Conservation (phyloP, 1,140 invertebrate genomes). For the Halotydeus destructor region DNA sequence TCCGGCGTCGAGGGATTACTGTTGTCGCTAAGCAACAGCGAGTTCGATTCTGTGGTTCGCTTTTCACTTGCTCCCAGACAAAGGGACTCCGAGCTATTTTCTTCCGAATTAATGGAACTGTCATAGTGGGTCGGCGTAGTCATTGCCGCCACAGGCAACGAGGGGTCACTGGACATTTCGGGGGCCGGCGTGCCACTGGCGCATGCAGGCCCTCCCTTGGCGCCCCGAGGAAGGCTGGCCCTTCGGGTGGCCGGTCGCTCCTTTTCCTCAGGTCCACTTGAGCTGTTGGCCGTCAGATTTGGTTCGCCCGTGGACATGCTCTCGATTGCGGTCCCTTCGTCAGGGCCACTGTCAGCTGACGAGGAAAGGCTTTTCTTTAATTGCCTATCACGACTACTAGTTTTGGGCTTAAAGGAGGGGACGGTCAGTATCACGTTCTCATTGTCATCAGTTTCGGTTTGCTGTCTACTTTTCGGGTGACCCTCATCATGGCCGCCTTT, state of each 20-base stretch:
- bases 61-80: conserved; percentile 1
- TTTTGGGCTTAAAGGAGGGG: conserved; percentile 59
- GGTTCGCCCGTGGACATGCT: background rate
- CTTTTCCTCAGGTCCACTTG: background rate
- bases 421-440: conserved; percentile 59
- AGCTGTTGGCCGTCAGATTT: background rate
- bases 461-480: conserved; percentile 13
- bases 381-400: background rate
- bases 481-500: conserved; percentile 10
- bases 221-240: background rate
- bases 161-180: no score
- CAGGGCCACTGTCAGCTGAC: no score
- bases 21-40: conserved; percentile 7
- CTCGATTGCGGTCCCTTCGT: background rate
- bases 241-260: background rate
- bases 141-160: conserved; percentile 6
- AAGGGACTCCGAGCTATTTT: no score
- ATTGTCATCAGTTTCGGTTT: conserved; percentile 16
- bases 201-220: no score
- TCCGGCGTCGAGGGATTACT: conserved; percentile 8
- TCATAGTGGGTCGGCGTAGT: background rate
- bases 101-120: no score
- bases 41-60: background rate
- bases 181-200: no score
- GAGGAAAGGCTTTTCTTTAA: background rate